A percentile compares a stretch with the other conserved stretches of the same genome.
Conservation (phyloP, 2,888 invertebrate species). For the Catocala fraxini region DNA sequence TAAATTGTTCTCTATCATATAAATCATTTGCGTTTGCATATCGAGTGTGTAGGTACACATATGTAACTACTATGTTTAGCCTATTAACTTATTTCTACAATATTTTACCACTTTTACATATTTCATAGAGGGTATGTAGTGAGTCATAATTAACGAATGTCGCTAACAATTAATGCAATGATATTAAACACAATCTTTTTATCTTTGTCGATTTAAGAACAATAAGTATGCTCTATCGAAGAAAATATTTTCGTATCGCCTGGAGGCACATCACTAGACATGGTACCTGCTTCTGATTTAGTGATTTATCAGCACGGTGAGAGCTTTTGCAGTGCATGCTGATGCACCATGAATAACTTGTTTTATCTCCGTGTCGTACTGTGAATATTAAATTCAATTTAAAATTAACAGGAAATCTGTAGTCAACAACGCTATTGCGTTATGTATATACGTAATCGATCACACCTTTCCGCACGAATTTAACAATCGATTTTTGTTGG, state of each 20-base stretch:
- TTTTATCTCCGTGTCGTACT: conserved; percentile 38
- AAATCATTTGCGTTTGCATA: too few species aligned
- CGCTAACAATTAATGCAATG: too few species aligned
- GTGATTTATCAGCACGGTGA: conserved; percentile 63
- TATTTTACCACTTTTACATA: too few species aligned
- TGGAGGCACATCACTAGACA: conserved; percentile 49
- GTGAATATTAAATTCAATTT: conserved; percentile 36
- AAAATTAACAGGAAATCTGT: conserved; percentile 25
- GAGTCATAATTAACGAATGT: too few species aligned
- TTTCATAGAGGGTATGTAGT: too few species aligned
- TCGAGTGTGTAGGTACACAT: too few species aligned
- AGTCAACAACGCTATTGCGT: conserved; percentile 25
- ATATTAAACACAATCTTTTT: too few species aligned
- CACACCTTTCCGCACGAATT: conserved; percentile 79
- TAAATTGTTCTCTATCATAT: too few species aligned
- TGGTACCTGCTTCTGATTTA: conserved; percentile 65
- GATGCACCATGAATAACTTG: conserved; percentile 63
- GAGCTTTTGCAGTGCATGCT: conserved; percentile 66
- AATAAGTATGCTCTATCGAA: conserved; percentile 28
- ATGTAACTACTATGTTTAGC: too few species aligned
- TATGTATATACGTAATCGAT: conserved; percentile 54
- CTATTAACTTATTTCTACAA: too few species aligned
- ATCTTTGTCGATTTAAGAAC: neutral
- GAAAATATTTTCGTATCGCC: conserved; percentile 7
- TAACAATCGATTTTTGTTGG: conserved; percentile 72